Evolutionary conservation across 1,140 invertebrate genomes (phyloP).

Genomic region (Helicoverpa armigera): DNA sequence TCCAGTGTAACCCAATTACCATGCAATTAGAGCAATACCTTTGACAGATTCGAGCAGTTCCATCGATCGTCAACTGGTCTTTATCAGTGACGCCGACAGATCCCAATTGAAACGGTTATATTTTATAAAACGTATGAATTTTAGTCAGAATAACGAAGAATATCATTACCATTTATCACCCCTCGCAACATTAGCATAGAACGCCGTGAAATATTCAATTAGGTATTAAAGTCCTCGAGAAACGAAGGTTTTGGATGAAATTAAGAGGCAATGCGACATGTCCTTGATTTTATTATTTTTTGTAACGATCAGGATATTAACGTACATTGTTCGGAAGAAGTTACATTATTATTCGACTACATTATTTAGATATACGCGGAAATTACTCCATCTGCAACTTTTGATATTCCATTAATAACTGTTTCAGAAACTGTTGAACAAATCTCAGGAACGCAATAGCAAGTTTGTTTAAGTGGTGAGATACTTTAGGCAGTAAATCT

Average conservation of each 20-base stretch:
- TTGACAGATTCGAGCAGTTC: background rate
- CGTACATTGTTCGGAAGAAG: slow-evolving; percentile 72
- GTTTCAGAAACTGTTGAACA: background rate
- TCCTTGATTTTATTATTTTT: slow-evolving; percentile 73
- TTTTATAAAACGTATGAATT: slow-evolving; percentile 49
- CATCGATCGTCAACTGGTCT: background rate
- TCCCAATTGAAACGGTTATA: slow-evolving; percentile 24
- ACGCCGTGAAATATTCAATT: slow-evolving; percentile 60
- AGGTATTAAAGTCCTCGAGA: slow-evolving; percentile 53
- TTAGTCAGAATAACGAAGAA: slow-evolving; percentile 49
- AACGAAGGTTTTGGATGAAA: slow-evolving; percentile 54
- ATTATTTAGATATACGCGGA: slow-evolving; percentile 65
- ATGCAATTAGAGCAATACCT: background rate
- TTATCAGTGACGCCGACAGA: background rate
- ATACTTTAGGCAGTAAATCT: slow-evolving; percentile 20
- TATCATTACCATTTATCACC: slow-evolving; percentile 60
- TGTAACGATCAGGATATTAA: slow-evolving; percentile 75
- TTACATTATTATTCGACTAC: slow-evolving; percentile 66
- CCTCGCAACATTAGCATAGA: slow-evolving; percentile 57
- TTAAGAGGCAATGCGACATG: slow-evolving; percentile 61
- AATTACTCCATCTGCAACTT: slow-evolving; percentile 60
- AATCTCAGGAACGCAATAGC: slow-evolving; percentile 24
- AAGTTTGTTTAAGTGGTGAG: slow-evolving; percentile 16
- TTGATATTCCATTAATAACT: slow-evolving; percentile 12
- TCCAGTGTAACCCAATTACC: too few species aligned